Percentiles rank a stretch among this genome's conserved stretches.
Conservation (phyloP, 1,140 invertebrate species). For the Pygmarrhopalites habei region DNA sequence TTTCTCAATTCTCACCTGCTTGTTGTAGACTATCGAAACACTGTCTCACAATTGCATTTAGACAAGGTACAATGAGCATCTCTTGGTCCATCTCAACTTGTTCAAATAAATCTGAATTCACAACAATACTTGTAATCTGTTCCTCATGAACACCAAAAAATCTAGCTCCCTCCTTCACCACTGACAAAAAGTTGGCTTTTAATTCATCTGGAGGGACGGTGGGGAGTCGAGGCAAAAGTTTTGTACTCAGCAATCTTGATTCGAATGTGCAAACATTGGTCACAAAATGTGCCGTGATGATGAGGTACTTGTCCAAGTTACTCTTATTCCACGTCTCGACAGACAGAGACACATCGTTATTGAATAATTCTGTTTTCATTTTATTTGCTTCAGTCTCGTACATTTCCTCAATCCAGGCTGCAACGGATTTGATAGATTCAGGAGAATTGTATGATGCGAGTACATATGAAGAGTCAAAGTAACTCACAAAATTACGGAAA, state of each 20-base stretch:
- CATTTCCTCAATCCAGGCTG: not conserved
- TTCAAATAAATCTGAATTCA: not conserved
- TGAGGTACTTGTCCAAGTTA: not conserved
- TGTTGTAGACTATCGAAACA: conserved; percentile 1
- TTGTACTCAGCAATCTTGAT: not conserved
- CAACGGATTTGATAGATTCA: conserved; percentile 4
- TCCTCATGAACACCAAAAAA: not conserved
- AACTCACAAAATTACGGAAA: not conserved
- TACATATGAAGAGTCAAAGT: conserved; percentile 5
- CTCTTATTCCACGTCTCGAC: conserved; percentile 3
- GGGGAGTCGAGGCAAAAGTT: not conserved
- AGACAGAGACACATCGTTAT: not conserved
- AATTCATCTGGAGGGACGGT: too few relatives aligned
- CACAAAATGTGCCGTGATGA: not conserved
- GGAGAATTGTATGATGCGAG: not conserved
- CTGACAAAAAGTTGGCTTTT: not conserved
- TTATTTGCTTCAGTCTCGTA: not conserved
- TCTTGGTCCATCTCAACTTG: not conserved
- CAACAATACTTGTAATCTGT: not conserved
- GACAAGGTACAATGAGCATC: conserved; percentile 2
- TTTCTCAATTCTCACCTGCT: too few relatives aligned
- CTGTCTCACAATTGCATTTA: conserved; percentile 8
- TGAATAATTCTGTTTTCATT: not conserved
- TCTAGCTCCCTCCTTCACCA: not conserved
- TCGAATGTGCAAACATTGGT: not conserved